A percentile compares a stretch with the other conserved stretches of the same genome.
Evolutionary conservation across 2,113 vertebrate species (phyloP).

Genomic region (Malurus elegans): DNA sequence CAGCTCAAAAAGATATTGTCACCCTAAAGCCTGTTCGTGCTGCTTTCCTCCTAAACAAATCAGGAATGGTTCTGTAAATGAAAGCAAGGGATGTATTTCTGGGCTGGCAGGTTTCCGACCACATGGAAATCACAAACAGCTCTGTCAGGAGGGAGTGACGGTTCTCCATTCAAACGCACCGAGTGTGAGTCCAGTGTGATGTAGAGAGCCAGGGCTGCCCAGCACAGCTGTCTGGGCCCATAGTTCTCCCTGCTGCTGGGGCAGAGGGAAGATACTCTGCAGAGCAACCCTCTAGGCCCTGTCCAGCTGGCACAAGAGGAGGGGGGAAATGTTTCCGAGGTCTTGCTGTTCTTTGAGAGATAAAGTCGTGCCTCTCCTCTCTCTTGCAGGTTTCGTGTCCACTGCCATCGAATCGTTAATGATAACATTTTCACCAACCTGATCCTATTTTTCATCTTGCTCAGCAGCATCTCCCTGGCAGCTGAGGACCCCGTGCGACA

Average conservation of each 20-base stretch:
- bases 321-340: background rate
- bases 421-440: conserved; percentile 99
- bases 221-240: background rate
- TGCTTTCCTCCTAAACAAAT: background rate
- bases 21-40: rapidly evolving
- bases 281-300: background rate
- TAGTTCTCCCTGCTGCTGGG: background rate
- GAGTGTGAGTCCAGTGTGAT: background rate
- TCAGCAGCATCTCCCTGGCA: conserved; percentile 97
- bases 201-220: background rate
- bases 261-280: background rate
- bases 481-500: conserved; percentile 94
- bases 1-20: background rate
- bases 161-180: rapidly evolving
- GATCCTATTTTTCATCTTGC: conserved; percentile 99
- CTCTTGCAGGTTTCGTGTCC: conserved; percentile 87
- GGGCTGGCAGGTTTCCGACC: background rate
- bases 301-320: background rate
- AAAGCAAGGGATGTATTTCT: background rate
- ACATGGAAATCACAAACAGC: background rate
- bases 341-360: background rate
- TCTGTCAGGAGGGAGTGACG: background rate
- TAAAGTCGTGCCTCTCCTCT: conserved; percentile 1
- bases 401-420: conserved; percentile 96
- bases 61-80: background rate